These are phyloP conservation scores for Luscinia luscinia DNA, from an alignment of 2,797 vertebrate genomes.

Conservation along the genomic window DNA sequence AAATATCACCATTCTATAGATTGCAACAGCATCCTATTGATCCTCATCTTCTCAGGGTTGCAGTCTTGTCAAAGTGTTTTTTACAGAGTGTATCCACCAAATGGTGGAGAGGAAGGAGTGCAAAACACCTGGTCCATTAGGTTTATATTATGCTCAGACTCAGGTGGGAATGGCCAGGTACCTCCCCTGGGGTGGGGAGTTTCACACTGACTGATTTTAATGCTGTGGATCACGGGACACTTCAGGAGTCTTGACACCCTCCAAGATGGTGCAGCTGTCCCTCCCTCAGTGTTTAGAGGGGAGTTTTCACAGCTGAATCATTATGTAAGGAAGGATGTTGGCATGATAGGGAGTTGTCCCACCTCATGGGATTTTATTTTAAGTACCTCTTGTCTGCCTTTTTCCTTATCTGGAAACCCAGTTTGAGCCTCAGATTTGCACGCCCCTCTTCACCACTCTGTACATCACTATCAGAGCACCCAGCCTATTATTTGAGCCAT, in stretches of 20 bases:
- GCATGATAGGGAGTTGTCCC: too few species aligned
- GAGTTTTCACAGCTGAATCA: background rate
- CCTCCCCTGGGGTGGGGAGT: too few species aligned
- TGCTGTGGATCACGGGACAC: background rate
- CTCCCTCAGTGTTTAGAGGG: background rate
- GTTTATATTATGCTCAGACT: background rate
- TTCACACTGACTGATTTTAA: background rate
- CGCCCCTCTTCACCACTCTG: accelerated
- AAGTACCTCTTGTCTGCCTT: background rate
- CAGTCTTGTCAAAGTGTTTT: background rate
- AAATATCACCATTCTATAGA: background rate
- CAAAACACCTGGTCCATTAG: background rate
- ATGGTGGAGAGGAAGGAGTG: background rate
- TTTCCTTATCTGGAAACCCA: background rate
- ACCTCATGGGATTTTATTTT: background rate
- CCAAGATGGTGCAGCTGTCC: background rate
- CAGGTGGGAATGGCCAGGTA: background rate
- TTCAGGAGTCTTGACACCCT: background rate
- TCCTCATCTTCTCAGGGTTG: background rate
- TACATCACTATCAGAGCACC: accelerated
- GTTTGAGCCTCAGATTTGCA: background rate
- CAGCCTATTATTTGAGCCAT: background rate
- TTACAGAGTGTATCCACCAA: background rate
- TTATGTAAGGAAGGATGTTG: background rate
- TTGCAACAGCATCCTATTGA: background rate